These are phyloP conservation scores for Mactromeris polynyma DNA, from an alignment of 2,888 invertebrate genomes.

Conservation along the genomic window DNA sequence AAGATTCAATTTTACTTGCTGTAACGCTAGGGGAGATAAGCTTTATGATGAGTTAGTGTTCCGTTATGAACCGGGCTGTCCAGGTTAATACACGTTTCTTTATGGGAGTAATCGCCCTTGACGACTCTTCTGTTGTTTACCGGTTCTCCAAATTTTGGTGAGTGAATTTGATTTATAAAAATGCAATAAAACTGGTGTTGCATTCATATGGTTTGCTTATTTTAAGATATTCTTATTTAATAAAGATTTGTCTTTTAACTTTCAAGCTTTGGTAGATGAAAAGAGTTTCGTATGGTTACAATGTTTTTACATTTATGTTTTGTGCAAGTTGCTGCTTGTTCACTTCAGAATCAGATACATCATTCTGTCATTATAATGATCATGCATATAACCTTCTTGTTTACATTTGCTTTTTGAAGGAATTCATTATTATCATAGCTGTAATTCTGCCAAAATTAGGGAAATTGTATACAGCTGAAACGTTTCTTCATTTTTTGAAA, in stretches of 20 bases:
- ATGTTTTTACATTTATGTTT: background rate
- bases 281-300: background rate
- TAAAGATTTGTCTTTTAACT: background rate
- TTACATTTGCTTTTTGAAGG: background rate
- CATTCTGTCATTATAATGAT: too few species aligned
- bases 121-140: slow-evolving; percentile 35
- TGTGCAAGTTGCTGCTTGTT: slow-evolving; percentile 33
- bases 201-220: background rate
- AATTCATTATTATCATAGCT: background rate
- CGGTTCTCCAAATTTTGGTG: slow-evolving; percentile 2
- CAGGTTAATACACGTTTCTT: background rate
- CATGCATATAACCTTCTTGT: background rate
- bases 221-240: background rate
- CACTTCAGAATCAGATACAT: slow-evolving; percentile 28
- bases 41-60: background rate
- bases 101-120: slow-evolving; percentile 25
- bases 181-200: background rate
- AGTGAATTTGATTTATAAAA: background rate
- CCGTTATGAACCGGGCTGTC: background rate
- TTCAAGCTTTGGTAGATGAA: background rate
- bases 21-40: too few species aligned
- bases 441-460: too few species aligned
- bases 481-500: too few species aligned
- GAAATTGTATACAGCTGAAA: too few species aligned
- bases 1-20: too few species aligned